Base-by-base conservation (phyloP, 2,113 vertebrate species). In the Grammomys dolichurus region DNA sequence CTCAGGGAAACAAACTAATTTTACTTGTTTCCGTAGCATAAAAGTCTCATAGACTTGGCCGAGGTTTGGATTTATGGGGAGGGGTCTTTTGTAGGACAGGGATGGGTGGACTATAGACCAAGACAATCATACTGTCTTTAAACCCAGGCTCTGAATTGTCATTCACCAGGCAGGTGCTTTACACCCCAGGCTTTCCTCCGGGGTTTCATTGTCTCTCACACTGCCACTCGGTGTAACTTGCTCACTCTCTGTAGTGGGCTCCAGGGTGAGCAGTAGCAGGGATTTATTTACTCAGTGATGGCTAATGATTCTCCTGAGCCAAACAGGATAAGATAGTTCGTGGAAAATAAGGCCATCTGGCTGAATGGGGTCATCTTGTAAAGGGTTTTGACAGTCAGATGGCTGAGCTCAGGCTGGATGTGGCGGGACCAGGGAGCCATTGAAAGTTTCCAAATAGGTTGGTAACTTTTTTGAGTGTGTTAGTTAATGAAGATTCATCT, bases 401-500 rank as follows among this genome's bases (percentile, higher is more conserved):
- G 24, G 48, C 73, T 9, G 60, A 93, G 72, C 75, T 86, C 82
- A 70, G 91, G 63, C 63, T 90, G 65, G 65, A 96, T 69, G 31
- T 78, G 92, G 76, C 46, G 95, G 72, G 94, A 81, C 86, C 65
- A 13, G 95, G 90, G 95, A 97, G 94, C 60, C 92, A 90, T 17
- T 92, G 90, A 93, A 96, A 97, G 94, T 93, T 94, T 96, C 86
- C 75, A 86, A 88, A 67, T 76, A 91, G 76, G 28, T 56, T 13
- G 63, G 46, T 65, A 93, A 96, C 76, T 97, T 97, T 97, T 97
- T 82, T 73, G 88, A 93, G 90, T 92, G 65, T 78, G 63, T 95
- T 93, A 77, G 63, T 87, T 92, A 96, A 95, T 95, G 95, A 95
- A 87, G 91, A 94, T 97, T 95, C 76, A 89, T 94, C n/a, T 96